Evolutionary conservation across 2,797 vertebrate genomes (phyloP), one percentile per base, ranked within the genome.

Genomic region (Setipinna tenuifilis): DNA sequence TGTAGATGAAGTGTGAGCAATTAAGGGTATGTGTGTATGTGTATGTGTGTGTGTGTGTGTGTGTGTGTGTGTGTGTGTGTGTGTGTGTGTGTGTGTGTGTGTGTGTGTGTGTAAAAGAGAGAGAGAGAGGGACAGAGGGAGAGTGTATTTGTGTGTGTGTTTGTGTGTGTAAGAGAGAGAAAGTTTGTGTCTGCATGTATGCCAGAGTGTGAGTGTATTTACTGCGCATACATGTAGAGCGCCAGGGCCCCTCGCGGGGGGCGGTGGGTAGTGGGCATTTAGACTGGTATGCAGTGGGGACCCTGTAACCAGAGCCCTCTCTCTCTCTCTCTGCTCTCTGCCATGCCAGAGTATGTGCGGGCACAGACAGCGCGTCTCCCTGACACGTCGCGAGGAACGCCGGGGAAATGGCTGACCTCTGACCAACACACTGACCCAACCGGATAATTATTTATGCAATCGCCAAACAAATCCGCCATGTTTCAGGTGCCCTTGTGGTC

Each of bases 341-440:
- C 58, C 19, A 65, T 86, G 83, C 87, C 86, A 88, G 75, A 25
- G 81, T 31, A 82, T 82, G 48, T 58, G 50, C 54, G 7, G 68
- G 68, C 68, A 75, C 68, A 75, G 68, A 75, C 68, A 75, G 28
- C 31, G 16, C 19, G 68, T 75, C 68, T 75, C 68, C 68, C 68
- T 54, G 44, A 61, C 82, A 54, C 84, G 35, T 75, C 16, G 68
- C 16, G 28, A 75, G n/a, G 31, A 75, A 75, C 68, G 71, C n/a
- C 19, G 68, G 87, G 62, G 59, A 87, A 85, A 85, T 62, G 58
- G 35, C 75, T 87, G 84, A 88, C 82, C 62, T 82, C 54, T 88
- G 50, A 78, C 87, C 84, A 75, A 75, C n/a, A 75, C 28, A 35
- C 54, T 85, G 78, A 75, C 68, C 68, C 35, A 25, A 35, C 23